Conservation (phyloP, 1,140 invertebrate species). For the Drosophila nebulosa region DNA sequence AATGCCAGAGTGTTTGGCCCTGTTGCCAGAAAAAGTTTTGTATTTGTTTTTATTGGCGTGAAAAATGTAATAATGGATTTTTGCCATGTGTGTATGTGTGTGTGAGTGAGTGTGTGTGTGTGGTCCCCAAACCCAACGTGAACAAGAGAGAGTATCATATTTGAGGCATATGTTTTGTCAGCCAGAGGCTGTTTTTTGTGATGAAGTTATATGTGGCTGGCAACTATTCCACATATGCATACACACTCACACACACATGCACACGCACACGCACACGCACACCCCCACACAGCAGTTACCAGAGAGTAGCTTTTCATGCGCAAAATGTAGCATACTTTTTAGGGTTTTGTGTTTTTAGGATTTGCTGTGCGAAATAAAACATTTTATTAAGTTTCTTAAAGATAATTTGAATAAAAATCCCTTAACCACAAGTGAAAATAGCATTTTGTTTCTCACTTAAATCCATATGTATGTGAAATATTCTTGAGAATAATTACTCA, state of each 20-base stretch:
- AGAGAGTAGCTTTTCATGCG: not conserved
- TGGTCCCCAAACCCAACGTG: conserved; percentile 10
- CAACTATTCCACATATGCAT: not conserved
- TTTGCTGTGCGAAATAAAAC: too few relatives aligned
- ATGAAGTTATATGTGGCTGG: conserved; percentile 58
- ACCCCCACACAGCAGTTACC: not conserved
- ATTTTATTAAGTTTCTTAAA: too few relatives aligned
- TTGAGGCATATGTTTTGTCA: conserved; percentile 39
- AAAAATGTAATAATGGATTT: conserved; percentile 73
- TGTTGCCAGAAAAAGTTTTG: conserved; percentile 38
- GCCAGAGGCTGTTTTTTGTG: conserved; percentile 51
- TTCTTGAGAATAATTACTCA: too few relatives aligned
- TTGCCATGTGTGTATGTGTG: conserved; percentile 21
- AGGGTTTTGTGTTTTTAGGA: not conserved
- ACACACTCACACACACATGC: not conserved
- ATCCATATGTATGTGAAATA: too few relatives aligned
- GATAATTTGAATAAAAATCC: not conserved
- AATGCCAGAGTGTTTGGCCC: conserved; percentile 34
- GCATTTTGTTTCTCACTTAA: too few relatives aligned
- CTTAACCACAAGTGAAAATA: too few relatives aligned
- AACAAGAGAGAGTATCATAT: conserved; percentile 12
- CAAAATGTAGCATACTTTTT: conserved; percentile 8
- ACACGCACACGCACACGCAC: not conserved
- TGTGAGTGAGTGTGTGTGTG: conserved; percentile 29
- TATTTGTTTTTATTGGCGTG: conserved; percentile 75